Conservation (phyloP, 2,888 invertebrate genomes). For the Microctonus aethiopoides region DNA sequence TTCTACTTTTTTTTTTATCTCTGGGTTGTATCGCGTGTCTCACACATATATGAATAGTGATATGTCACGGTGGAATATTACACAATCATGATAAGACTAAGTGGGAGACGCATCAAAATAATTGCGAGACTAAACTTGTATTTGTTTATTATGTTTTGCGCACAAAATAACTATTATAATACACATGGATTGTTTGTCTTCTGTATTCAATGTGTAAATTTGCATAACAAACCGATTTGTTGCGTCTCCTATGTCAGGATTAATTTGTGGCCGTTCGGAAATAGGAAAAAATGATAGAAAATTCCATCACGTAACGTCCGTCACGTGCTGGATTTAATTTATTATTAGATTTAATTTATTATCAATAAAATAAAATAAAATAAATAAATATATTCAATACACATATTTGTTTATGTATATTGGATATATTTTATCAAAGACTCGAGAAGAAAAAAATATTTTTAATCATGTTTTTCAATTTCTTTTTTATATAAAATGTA, state of each 20-base stretch:
- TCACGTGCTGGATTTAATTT: slow-evolving; percentile 2
- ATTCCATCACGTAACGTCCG: slow-evolving; percentile 10
- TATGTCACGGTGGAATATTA: neutral
- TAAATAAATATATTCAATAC: neutral
- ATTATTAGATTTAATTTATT: neutral
- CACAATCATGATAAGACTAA: neutral
- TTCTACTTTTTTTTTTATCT: neutral
- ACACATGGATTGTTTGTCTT: neutral
- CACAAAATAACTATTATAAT: neutral
- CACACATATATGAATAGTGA: neutral
- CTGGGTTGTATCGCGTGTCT: neutral
- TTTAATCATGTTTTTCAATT: too few relatives aligned
- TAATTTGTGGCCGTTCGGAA: slow-evolving; percentile 4
- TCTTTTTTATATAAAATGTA: neutral
- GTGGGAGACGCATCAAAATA: slow-evolving; percentile 5
- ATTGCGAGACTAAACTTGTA: neutral
- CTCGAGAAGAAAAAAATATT: too few relatives aligned
- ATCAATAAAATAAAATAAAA: neutral
- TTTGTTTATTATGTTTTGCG: neutral
- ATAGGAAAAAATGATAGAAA: neutral
- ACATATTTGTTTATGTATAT: neutral
- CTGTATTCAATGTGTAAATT: neutral
- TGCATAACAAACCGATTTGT: slow-evolving; percentile 8
- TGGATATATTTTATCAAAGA: neutral
- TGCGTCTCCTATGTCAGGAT: neutral